A percentile compares a stretch with the other conserved stretches of the same genome.
These are phyloP conservation scores for Antennarius striatus DNA, from an alignment of 2,113 vertebrate genomes.

Conservation along the genomic window DNA sequence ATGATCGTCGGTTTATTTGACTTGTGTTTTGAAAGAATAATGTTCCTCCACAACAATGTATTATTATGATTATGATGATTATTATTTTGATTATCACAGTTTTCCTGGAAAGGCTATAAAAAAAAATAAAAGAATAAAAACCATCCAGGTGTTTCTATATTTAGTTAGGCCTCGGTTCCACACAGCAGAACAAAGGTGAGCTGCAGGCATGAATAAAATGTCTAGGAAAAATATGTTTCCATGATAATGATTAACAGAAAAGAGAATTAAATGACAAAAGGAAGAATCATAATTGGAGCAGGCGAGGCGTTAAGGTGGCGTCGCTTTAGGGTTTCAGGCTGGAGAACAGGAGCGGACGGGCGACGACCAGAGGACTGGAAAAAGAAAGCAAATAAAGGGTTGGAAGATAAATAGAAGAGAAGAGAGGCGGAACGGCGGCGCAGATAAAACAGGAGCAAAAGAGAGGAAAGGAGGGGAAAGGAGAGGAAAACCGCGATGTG, in stretches of 20 bases:
- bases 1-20: no score
- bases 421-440: conserved; percentile 32
- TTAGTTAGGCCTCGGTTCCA: no score
- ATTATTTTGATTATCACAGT: no score
- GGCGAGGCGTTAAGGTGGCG: conserved; percentile 13
- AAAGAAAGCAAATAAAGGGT: conserved; percentile 46
- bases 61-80: no score
- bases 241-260: background rate
- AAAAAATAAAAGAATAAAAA: background rate
- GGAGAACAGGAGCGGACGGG: conserved; percentile 49
- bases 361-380: conserved; percentile 26
- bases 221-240: no score
- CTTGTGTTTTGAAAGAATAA: no score
- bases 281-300: conserved; percentile 1
- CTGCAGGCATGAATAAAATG: no score
- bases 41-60: no score
- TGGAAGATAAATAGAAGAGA: conserved; percentile 17
- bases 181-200: background rate
- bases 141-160: no score
- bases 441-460: conserved; percentile 64
- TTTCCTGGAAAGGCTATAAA: background rate
- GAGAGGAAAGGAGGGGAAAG: conserved; percentile 21
- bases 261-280: background rate
- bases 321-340: conserved; percentile 19
- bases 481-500: conserved; percentile 55